A percentile compares a stretch with the other conserved stretches of the same genome.
Evolutionary conservation across 1,140 invertebrate genomes (phyloP).

Genomic region (Brachionus koreanus): DNA sequence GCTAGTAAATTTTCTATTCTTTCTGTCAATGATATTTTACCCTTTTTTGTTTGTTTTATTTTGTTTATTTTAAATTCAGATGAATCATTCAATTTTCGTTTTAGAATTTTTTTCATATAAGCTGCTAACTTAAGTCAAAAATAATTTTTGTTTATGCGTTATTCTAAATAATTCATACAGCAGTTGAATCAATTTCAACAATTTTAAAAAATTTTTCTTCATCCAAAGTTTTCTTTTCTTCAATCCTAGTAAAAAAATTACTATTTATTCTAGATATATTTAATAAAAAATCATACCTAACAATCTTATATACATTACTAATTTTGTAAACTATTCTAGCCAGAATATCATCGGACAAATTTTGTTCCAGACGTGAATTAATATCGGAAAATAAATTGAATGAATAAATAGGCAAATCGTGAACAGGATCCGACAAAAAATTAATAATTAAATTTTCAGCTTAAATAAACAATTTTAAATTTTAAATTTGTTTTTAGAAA

Average conservation of each 20-base stretch:
- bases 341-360: background rate
- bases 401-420: conserved; percentile 38
- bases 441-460: conserved; percentile 22
- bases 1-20: conserved; percentile 5
- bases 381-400: conserved; percentile 5
- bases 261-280: background rate
- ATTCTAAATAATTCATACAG: background rate
- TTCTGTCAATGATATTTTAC: background rate
- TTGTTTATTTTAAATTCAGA: background rate
- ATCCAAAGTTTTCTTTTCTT: conserved; percentile 24
- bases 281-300: conserved; percentile 11
- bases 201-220: conserved; percentile 34
- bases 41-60: background rate
- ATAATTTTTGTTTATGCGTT: background rate
- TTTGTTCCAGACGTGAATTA: background rate
- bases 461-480: background rate
- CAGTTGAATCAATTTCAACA: background rate
- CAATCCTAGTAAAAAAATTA: background rate
- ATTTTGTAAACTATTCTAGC: background rate
- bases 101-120: conserved; percentile 23
- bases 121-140: background rate
- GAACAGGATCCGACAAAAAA: background rate
- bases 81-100: background rate
- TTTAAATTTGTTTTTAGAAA: too few species aligned
- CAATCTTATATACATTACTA: background rate